Percentiles rank a stretch among this genome's conserved stretches.
Conservation (phyloP, 23 tunicate genomes). For the Ascidia mentula region DNA sequence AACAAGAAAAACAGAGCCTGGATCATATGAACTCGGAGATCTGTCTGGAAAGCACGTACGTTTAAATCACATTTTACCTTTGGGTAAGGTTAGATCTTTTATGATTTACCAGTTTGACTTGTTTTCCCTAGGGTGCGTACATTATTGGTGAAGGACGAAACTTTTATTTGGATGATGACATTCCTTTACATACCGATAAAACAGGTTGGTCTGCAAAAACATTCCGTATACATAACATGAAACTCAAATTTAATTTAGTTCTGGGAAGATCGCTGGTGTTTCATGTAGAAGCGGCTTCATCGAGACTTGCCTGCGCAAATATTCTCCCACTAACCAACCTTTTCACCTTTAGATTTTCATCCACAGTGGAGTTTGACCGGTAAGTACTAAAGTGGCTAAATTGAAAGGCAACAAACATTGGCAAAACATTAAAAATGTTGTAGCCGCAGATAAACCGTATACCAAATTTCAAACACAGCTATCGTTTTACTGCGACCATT, state of each 20-base stretch:
- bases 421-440: too few relatives aligned
- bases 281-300: slow-evolving; percentile 57
- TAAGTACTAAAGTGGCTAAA: too few relatives aligned
- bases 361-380: slow-evolving; percentile 40
- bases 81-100: too few relatives aligned
- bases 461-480: too few relatives aligned
- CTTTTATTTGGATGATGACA: slow-evolving; percentile 38
- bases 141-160: neutral
- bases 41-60: slow-evolving; percentile 78
- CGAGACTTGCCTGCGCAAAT: slow-evolving; percentile 62
- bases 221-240: neutral
- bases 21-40: slow-evolving; percentile 88
- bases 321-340: slow-evolving; percentile 41
- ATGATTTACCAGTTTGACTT: too few relatives aligned
- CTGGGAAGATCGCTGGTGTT: slow-evolving; percentile 83
- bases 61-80: too few relatives aligned
- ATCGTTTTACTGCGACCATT: neutral
- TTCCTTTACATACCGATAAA: slow-evolving; percentile 58
- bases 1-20: slow-evolving; percentile 48
- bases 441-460: too few relatives aligned
- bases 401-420: too few relatives aligned
- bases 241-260: slow-evolving; percentile 34
- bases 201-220: slow-evolving; percentile 33
- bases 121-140: neutral
- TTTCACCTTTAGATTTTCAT: slow-evolving; percentile 47